Conservation (phyloP, 1,140 invertebrate genomes). For the Patella vulgata region DNA sequence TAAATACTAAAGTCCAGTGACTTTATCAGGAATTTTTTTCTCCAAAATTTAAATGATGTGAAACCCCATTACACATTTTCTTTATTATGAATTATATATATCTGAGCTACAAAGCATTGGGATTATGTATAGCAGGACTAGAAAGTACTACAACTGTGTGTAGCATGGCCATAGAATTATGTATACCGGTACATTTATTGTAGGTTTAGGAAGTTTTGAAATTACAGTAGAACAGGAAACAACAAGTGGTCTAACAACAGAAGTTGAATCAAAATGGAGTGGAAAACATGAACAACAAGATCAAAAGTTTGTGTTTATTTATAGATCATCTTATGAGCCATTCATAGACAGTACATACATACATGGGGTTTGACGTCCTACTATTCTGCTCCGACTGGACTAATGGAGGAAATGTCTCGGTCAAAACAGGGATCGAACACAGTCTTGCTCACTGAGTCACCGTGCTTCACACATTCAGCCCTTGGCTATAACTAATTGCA, state of each 20-base stretch:
- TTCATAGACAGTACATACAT: not conserved
- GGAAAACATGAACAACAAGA: constrained; percentile 40
- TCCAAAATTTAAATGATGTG: too few species aligned
- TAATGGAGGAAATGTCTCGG: not conserved
- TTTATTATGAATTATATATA: too few species aligned
- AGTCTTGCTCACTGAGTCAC: not conserved
- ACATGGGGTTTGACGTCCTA: too few species aligned
- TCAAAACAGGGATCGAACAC: not conserved
- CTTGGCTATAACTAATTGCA: constrained; percentile 1
- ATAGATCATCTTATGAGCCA: not conserved
- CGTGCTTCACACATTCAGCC: not conserved
- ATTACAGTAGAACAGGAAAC: constrained; percentile 61
- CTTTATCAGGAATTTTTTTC: too few species aligned
- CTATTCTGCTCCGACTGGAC: too few species aligned
- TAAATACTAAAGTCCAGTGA: too few species aligned
- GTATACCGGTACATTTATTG: too few species aligned
- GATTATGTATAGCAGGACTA: too few species aligned
- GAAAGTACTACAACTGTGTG: too few species aligned
- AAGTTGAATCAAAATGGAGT: constrained; percentile 57
- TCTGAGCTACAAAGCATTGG: too few species aligned
- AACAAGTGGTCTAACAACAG: constrained; percentile 55
- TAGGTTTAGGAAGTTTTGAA: constrained; percentile 57
- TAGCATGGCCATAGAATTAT: too few species aligned
- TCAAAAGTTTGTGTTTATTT: constrained; percentile 5
- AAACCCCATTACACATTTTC: too few species aligned